phyloP scores from a whole-genome alignment of 2,797 vertebrate species.

The Dipus sagitta region DNA sequence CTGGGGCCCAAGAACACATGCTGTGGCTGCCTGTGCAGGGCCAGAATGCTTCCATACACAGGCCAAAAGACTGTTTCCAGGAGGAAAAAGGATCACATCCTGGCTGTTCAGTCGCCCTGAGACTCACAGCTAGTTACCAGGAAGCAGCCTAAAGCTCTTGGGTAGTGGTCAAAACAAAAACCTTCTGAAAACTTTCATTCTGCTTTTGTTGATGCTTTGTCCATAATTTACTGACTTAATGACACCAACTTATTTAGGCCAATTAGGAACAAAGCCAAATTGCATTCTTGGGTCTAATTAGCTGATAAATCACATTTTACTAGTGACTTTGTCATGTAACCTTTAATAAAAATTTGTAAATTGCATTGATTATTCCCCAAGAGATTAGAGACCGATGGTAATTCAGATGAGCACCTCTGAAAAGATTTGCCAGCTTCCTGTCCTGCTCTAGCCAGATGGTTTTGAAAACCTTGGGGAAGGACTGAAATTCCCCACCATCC shows the following conservation, averaged over 20 bases:
- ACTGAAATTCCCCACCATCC: constrained; percentile 95
- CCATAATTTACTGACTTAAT: constrained; percentile 53
- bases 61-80: not conserved
- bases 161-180: constrained; percentile 63
- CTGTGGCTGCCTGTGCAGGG: not conserved
- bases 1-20: not conserved
- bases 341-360: constrained; percentile 97
- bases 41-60: constrained; percentile 1
- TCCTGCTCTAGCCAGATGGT: constrained; percentile 97
- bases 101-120: constrained; percentile 77
- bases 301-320: not conserved
- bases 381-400: constrained; percentile 97
- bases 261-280: constrained; percentile 71
- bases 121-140: constrained; percentile 63
- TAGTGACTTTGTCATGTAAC: constrained; percentile 87
- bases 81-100: constrained; percentile 46
- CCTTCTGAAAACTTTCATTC: constrained; percentile 65
- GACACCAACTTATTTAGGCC: constrained; percentile 65
- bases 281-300: constrained; percentile 7
- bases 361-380: constrained; percentile 99
- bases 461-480: constrained; percentile 91
- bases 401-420: constrained; percentile 97
- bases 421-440: constrained; percentile 93
- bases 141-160: constrained; percentile 30
- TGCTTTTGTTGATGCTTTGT: constrained; percentile 62